Evolutionary conservation across 2,113 vertebrate genomes (phyloP), one percentile per base, ranked within the genome.

Genomic region (Engystomops pustulosus): DNA sequence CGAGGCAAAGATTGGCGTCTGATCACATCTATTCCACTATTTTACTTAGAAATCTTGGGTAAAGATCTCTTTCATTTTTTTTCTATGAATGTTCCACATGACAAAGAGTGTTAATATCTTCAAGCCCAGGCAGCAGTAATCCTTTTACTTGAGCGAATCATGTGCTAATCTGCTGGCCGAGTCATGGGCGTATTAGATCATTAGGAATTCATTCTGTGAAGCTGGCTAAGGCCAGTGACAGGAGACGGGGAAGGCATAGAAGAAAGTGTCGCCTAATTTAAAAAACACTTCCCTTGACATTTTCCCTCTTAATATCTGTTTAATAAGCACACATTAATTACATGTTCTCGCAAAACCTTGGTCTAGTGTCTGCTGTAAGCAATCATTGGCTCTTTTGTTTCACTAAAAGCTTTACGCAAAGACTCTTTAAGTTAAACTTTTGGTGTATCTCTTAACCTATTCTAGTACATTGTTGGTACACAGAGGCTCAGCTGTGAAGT

Each of bases 111-210:
- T 92, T 93, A 94, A 93, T 92, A 90, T 92, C 87, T 92, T 90
- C 85, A 78, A 90, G 87, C 87, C 82, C 89, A 90, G 91, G 86
- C 90, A 88, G 86, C 91, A 93, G 90, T 92, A 92, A 91, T 91
- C 86, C 89, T 89, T 93, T 90, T 89, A 87, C 88, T 91, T 83
- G 74, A 86, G 77, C 74, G 90, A 93, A 93, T 92, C 88, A 90
- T 88, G 92, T 92, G 92, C 90, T 94, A 93, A 93, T 93, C 92
- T 91, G 11, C 89, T 91, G 88, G 89, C 93, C 75, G 91, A 93
- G 86, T 92, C 89, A 87, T 85, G 83, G 69, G 91, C 87, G 87
- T 87, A 91, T 92, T 92, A 91, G 89, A 88, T 91, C 87, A 88
- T 92, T 93, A 91, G 79, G 89, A 90, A 91, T 88, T 89, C 88